phyloP scores from a whole-genome alignment of 2,113 vertebrate species.

The Perognathus longimembris region DNA sequence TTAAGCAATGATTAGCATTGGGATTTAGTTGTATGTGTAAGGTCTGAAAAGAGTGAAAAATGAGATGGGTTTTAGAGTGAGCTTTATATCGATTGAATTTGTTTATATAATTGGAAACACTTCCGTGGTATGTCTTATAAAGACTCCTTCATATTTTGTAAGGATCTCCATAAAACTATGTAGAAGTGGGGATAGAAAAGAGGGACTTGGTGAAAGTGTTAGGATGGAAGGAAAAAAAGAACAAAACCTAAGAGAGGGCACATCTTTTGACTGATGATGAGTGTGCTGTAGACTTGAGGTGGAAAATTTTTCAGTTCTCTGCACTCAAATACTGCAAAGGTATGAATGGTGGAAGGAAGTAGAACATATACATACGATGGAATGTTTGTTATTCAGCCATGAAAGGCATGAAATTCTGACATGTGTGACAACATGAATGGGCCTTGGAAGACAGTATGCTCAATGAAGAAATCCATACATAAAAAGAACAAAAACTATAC shows the following conservation, averaged over 20 bases:
- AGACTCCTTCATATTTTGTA: neutral
- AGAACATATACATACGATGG: neutral
- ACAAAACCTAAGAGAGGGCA: neutral
- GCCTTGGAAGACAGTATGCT: neutral
- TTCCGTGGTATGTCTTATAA: neutral
- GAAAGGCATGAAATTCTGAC: neutral
- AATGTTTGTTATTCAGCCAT: neutral
- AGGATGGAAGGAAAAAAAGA: neutral
- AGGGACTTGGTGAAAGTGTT: neutral
- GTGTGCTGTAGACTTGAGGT: neutral
- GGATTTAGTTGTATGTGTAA: neutral
- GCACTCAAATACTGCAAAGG: neutral
- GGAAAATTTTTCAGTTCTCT: neutral
- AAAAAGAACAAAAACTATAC: neutral
- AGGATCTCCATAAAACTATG: neutral
- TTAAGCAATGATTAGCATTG: neutral
- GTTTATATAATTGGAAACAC: slow-evolving; percentile 2
- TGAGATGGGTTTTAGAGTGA: neutral
- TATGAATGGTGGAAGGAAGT: neutral
- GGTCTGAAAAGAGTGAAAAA: slow-evolving; percentile 19
- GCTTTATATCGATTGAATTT: neutral
- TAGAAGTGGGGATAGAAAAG: neutral
- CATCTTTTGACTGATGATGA: neutral
- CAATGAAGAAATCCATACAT: neutral
- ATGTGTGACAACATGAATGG: neutral